These are phyloP conservation scores for Diabrotica balteata DNA, from an alignment of 2,888 invertebrate species.

Conservation along the genomic window DNA sequence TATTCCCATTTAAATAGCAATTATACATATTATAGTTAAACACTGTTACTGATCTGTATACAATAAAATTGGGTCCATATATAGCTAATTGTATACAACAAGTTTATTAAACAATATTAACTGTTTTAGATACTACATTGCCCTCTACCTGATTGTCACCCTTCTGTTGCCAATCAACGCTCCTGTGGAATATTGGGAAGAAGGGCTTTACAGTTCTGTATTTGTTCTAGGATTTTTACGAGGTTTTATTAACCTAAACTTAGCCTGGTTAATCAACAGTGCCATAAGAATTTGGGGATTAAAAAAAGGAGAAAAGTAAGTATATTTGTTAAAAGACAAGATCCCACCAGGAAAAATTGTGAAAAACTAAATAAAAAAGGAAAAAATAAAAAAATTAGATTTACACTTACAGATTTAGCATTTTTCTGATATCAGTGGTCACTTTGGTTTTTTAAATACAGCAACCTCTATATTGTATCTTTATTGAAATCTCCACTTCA, in stretches of 20 bases:
- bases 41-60: too few relatives aligned
- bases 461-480: too few relatives aligned
- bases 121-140: slow-evolving; percentile 70
- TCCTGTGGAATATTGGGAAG: slow-evolving; percentile 81
- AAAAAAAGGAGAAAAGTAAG: slow-evolving; percentile 74
- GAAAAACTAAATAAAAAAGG: too few relatives aligned
- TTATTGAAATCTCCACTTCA: too few relatives aligned
- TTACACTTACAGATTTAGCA: too few relatives aligned
- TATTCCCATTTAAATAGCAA: too few relatives aligned
- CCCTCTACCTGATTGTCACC: slow-evolving; percentile 70
- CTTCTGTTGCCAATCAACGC: slow-evolving; percentile 77
- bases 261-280: slow-evolving; percentile 77
- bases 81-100: not conserved
- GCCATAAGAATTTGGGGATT: slow-evolving; percentile 77
- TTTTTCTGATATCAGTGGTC: too few relatives aligned
- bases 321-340: slow-evolving; percentile 26
- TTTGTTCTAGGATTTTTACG: slow-evolving; percentile 76
- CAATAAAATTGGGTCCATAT: too few relatives aligned
- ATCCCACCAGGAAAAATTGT: too few relatives aligned
- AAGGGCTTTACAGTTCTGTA: slow-evolving; percentile 68
- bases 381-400: too few relatives aligned
- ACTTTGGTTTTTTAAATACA: too few relatives aligned
- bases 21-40: too few relatives aligned
- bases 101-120: not conserved
- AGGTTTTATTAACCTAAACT: slow-evolving; percentile 69